Base-by-base conservation (phyloP, 2,888 invertebrate species). In the Phoronis australis region DNA sequence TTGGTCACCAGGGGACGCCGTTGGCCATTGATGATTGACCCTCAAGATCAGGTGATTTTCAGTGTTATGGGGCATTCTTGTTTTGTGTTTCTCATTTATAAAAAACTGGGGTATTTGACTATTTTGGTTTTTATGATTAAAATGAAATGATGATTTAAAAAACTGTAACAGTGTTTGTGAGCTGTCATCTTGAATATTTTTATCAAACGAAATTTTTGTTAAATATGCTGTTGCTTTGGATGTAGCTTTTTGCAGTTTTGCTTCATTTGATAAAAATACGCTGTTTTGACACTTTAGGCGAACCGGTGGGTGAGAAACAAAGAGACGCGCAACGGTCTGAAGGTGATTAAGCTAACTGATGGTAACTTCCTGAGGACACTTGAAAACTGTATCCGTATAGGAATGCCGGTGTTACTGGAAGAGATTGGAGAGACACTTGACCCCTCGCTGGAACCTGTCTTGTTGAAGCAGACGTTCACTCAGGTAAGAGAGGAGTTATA, bases 391-490 rank as follows among this genome's bases (percentile, higher is more conserved):
- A 77, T 78, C 48, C 69, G 77, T 43, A 71, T 76, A 48, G 78
- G 78, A 22, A 73, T 75, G 72, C 78, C 78, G 0, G 73, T 77
- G 2, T 57, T 78, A n/a, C 57, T 76, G 56, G 78, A 78, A 52
- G 76, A 78, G 49, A 49, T 78, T 2, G 75, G 69, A 6, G 77
- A 78, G 56, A 58, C 57, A 5, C 57, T 78, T 20, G 78, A 78
- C 51, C 76, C 77, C 1, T 68, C 76, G n/a, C 60, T 78, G 42
- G 78, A 78, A 50, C 77, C 78, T 1, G 61, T 78, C 20, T 61
- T 78, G 15, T 59, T 88, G 37, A 87, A 88, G 62, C 87, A 90
- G 74, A 88, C 87, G 0, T 90, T 87, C 64, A 62, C 83, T 39
- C 84, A 85, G 80, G 87, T 86, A 73, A 65, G 62, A 31, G 9